phyloP scores from a whole-genome alignment of 2,113 vertebrate species.

The Corythaixoides concolor region DNA sequence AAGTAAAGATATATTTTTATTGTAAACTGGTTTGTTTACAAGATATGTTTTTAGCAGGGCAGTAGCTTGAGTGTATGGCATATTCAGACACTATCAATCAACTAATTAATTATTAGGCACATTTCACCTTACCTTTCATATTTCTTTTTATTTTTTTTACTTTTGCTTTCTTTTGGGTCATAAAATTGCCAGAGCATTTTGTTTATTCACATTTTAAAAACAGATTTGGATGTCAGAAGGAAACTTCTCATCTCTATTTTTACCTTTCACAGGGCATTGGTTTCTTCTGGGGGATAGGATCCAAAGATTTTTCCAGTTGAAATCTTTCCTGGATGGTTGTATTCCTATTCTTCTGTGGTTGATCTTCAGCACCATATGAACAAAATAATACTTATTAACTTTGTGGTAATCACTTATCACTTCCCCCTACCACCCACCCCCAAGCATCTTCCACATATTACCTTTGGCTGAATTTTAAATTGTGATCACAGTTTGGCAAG shows the following conservation, averaged over 20 bases:
- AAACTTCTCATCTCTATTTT: background rate
- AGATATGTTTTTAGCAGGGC: background rate
- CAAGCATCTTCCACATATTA: background rate
- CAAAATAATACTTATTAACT: background rate
- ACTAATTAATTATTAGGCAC: background rate
- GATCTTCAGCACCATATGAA: background rate
- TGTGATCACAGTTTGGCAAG: constrained; percentile 8
- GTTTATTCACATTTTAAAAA: background rate
- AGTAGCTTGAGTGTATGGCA: background rate
- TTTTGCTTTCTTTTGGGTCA: background rate
- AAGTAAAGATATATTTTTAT: background rate
- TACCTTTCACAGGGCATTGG: background rate
- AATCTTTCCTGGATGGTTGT: background rate
- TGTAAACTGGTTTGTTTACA: background rate
- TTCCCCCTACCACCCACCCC: too few species aligned
- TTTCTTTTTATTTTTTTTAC: background rate
- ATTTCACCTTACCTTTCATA: background rate
- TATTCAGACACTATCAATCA: background rate
- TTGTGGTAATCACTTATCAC: background rate
- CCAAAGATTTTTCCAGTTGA: background rate
- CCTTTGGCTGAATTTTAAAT: background rate
- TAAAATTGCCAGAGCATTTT: background rate
- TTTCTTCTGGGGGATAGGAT: background rate
- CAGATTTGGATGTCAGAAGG: background rate
- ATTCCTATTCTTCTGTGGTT: background rate